Evolutionary conservation across 2,888 invertebrate genomes (phyloP), one percentile per base, ranked within the genome.

Genomic region (Calameuta pallipes): DNA sequence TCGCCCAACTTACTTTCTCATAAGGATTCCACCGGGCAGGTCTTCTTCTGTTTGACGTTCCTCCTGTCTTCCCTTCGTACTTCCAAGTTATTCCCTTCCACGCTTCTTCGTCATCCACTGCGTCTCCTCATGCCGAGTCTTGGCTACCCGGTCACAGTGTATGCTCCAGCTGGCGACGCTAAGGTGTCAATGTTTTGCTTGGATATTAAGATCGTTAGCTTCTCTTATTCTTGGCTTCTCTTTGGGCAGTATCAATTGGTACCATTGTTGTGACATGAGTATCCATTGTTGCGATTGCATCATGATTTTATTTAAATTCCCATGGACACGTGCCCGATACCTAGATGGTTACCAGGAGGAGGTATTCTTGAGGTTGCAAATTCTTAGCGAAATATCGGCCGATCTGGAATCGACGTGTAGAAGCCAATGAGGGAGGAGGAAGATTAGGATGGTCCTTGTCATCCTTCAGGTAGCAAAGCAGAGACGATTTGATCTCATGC

Each of bases 131-230:
- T 76, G 68, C 34, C 11, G 31, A 15, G 13, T 2, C 71, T 56
- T 35, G 3, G 75, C 34, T 33, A 34, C 41, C 31, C 31, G 30
- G 68, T 12, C 73, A 9, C 68, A 30, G 34, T 41, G 34, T 9
- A 35, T n/a, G 31, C 23, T 56, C 23, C 56, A 56, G 56, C 56
- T 56, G 80, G 82, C 84, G 77, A 76, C 81, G 83, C 76, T 74
- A 80, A 86, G 86, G 87, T 90, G 90, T 90, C 90, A 90, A 90
- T 90, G 90, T 91, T 91, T 90, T 89, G 85, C 85, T 86, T 88
- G 84, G 82, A 84, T 85, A 90, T 90, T 90, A 90, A 86, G 87
- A 85, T 82, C 71, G 71, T 71, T 71, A 71, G 71, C 31, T 34
- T 13, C 34, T 34, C 33, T 71, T 23, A 71, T 71, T 71, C 71